Conservation (phyloP, 2,113 vertebrate genomes). For the Ardeotis arabs region DNA sequence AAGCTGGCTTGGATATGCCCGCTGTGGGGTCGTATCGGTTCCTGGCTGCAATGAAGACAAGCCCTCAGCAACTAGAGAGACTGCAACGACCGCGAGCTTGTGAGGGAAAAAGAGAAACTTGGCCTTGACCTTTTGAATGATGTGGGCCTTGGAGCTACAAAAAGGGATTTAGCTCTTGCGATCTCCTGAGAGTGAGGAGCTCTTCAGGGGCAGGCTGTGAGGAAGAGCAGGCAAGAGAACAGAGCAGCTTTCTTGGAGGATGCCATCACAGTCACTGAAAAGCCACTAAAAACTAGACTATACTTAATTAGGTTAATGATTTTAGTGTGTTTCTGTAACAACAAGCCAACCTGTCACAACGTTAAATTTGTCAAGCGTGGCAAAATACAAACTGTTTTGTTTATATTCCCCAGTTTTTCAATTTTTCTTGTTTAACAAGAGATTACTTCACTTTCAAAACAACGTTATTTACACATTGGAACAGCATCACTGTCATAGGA, state of each 20-base stretch:
- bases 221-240: not conserved
- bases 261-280: not conserved
- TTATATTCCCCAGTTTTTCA: not conserved
- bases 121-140: conserved; percentile 21
- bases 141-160: not conserved
- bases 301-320: not conserved
- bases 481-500: not conserved
- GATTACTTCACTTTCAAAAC: not conserved
- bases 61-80: not conserved
- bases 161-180: not conserved
- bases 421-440: not conserved
- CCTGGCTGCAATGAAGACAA: not conserved
- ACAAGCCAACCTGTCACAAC: not conserved
- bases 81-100: not conserved
- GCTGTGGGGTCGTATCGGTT: not conserved
- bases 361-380: not conserved
- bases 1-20: not conserved
- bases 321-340: not conserved
- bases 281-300: not conserved
- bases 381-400: not conserved
- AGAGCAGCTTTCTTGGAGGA: not conserved
- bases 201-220: not conserved
- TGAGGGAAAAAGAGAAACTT: not conserved
- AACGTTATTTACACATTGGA: conserved; percentile 20
- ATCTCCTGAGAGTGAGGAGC: not conserved